Percentiles rank a stretch among this genome's conserved stretches.
These are phyloP conservation scores for Tinamus guttatus DNA, from an alignment of 2,113 vertebrate genomes.

Conservation along the genomic window DNA sequence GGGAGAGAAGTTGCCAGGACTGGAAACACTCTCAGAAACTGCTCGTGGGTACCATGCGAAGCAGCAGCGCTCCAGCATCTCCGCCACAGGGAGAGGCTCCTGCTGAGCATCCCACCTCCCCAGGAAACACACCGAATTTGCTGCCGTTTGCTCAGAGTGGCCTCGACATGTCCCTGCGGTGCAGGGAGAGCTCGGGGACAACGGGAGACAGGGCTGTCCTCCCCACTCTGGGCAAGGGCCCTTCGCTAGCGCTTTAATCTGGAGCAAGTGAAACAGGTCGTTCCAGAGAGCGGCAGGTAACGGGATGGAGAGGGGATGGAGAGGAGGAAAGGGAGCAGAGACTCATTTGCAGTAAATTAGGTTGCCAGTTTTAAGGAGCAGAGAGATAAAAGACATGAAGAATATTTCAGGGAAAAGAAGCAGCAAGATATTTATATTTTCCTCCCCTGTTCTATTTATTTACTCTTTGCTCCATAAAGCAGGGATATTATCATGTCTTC, in stretches of 20 bases:
- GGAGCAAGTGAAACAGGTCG: background rate
- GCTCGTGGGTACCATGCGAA: background rate
- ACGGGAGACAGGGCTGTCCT: too few species aligned
- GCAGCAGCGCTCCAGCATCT: background rate
- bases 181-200: background rate
- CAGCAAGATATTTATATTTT: background rate
- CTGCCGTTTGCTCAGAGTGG: background rate
- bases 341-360: background rate
- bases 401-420: background rate
- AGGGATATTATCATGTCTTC: background rate
- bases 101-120: background rate
- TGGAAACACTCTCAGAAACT: fast-evolving
- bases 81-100: background rate
- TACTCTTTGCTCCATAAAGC: background rate
- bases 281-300: fast-evolving
- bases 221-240: background rate
- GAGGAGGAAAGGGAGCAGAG: background rate
- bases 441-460: background rate
- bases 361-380: background rate
- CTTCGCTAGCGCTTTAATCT: background rate
- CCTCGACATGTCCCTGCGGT: fast-evolving
- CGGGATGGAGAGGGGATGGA: background rate
- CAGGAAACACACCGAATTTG: background rate
- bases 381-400: background rate
- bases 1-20: background rate